These are phyloP conservation scores for Azorinus chamasolen DNA, from an alignment of 2,888 invertebrate species.

Conservation along the genomic window DNA sequence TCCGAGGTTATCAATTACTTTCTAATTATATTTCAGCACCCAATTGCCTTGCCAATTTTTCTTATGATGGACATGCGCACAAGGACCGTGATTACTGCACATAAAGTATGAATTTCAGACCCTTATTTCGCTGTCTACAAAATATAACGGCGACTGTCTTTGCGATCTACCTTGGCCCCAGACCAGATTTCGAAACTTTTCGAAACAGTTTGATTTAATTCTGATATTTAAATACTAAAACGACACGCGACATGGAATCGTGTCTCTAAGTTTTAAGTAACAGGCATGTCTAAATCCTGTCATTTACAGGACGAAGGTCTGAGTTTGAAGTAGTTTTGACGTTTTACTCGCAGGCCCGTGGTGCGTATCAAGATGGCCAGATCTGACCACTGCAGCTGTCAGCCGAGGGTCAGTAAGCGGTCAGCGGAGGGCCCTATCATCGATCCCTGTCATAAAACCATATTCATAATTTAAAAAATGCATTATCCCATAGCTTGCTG, in stretches of 20 bases:
- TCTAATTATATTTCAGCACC: constrained; percentile 56
- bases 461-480: constrained; percentile 52
- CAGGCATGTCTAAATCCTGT: no score
- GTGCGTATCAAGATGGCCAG: constrained; percentile 50
- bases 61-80: constrained; percentile 47
- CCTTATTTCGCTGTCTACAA: no score
- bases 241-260: no score
- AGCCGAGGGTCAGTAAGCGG: constrained; percentile 56
- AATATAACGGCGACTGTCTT: no score
- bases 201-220: no score
- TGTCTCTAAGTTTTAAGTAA: no score
- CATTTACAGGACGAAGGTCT: no score
- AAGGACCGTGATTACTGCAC: constrained; percentile 23
- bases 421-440: constrained; percentile 47
- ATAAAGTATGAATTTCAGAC: constrained; percentile 62
- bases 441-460: constrained; percentile 58
- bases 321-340: no score
- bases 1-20: constrained; percentile 61
- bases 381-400: constrained; percentile 55
- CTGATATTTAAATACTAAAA: no score
- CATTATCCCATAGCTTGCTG: no score
- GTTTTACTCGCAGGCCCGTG: constrained; percentile 15
- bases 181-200: no score
- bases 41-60: background rate
- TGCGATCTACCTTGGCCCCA: no score